Evolutionary conservation across 2,113 vertebrate genomes (phyloP), one percentile per base, ranked within the genome.

Genomic region (Dendropsophus ebraccatus): DNA sequence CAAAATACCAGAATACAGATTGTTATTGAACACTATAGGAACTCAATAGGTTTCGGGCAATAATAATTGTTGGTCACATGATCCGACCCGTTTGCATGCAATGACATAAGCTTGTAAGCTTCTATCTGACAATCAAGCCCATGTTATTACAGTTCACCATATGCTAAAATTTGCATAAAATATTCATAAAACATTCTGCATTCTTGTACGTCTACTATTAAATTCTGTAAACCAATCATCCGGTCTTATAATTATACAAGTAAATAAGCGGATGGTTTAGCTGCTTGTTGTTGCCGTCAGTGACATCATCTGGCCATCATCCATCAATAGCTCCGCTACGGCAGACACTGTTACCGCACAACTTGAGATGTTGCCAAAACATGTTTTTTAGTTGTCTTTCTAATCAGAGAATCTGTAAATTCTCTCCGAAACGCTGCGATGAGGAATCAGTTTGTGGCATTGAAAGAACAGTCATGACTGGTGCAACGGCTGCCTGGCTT

Each of bases 341-440:
- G 41, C 17, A 70, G 81, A 82, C 23, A 35, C 25, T 69, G 45
- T 82, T 50, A 70, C 65, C 8, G 49, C 74, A 77, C 49, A 77
- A 82, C 62, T 82, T 82, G 80, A 70, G 45, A 82, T 70, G 62
- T 70, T 70, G 81, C 81, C 81, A 82, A 82, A 82, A 82, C 47
- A 82, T 70, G 65, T 82, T 70, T 72, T 35, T 82, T 16, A 82
- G 69, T 67, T 69, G 25, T 70, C 30, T 54, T 67, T 52, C 72
- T 82, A 82, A 82, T 82, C 30, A 72, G 16, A 82, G 65, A 54
- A 50, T 70, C 67, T 69, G 69, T 45, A 79, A 79, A 65, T 11
- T 62, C 52, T 81, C 14, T 37, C 16, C 13, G 54, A 37, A 60
- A 17, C 12, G 6, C 25, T 17, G 0, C 9, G 8, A 50, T 69